Percentiles rank a stretch among this genome's conserved stretches.
Conservation (phyloP, 2,113 vertebrate genomes). For the Semnornis frantzii region DNA sequence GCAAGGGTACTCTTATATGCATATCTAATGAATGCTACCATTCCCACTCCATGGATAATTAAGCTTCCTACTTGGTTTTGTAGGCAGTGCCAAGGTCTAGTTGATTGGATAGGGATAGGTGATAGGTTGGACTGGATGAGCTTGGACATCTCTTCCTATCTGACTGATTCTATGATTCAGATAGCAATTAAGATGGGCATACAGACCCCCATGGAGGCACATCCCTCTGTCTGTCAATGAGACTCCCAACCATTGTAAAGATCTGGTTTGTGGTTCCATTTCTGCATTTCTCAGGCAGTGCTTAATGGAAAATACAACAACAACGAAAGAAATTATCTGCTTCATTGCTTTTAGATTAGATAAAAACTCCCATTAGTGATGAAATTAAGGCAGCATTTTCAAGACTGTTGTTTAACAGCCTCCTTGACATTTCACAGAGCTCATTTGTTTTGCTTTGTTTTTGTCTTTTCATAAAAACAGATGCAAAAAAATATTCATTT, state of each 20-base stretch:
- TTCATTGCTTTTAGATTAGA: slow-evolving; percentile 62
- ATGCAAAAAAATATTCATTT: slow-evolving; percentile 3
- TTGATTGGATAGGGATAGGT: too few relatives aligned
- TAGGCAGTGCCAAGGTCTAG: background rate
- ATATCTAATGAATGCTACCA: background rate
- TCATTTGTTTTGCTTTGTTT: slow-evolving; percentile 54
- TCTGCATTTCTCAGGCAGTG: slow-evolving; percentile 9
- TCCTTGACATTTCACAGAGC: slow-evolving; percentile 63
- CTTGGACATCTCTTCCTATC: too few relatives aligned
- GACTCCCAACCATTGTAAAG: background rate
- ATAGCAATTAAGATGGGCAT: background rate
- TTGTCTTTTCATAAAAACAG: slow-evolving; percentile 34
- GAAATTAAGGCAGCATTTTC: slow-evolving; percentile 42
- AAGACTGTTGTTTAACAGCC: slow-evolving; percentile 56
- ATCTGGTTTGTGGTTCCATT: background rate
- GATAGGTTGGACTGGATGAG: too few relatives aligned
- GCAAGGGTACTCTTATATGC: too few relatives aligned
- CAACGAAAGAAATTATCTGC: slow-evolving; percentile 9
- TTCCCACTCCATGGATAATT: background rate
- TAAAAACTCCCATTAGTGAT: slow-evolving; percentile 59
- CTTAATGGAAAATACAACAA: slow-evolving; percentile 23
- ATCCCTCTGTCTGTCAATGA: accelerated
- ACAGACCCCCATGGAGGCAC: background rate
- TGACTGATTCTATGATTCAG: too few relatives aligned
- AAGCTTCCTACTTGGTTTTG: background rate